A percentile compares a stretch with the other conserved stretches of the same genome.
phyloP scores from a whole-genome alignment of 2,888 invertebrate genomes.

The Encarsia formosa region DNA sequence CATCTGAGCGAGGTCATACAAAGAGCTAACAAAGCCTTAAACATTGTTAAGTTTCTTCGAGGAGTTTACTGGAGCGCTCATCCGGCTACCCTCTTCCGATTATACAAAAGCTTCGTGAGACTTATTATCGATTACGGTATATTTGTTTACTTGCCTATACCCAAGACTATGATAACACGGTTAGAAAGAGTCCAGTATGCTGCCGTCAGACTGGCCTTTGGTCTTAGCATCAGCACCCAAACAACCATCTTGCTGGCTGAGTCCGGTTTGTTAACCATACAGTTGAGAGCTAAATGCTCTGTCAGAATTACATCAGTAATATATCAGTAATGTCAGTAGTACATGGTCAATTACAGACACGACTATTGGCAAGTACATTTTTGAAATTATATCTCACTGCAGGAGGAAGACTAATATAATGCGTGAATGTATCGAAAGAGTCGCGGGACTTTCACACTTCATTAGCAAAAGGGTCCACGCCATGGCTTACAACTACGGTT shows the following conservation, averaged over 20 bases:
- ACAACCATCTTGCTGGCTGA: conserved; percentile 8
- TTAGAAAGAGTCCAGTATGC: conserved; percentile 12
- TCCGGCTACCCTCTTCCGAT: conserved; percentile 4
- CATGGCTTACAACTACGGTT: not conserved
- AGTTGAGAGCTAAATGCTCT: conserved; percentile 8
- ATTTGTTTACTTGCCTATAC: conserved; percentile 17
- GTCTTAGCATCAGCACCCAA: conserved; percentile 5
- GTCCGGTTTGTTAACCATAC: conserved; percentile 5
- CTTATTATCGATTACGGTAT: conserved; percentile 15
- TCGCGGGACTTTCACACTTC: not conserved
- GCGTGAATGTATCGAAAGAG: not conserved
- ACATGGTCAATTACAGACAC: not conserved
- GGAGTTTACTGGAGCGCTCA: conserved; percentile 17
- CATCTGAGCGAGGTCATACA: not conserved
- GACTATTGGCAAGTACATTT: not conserved
- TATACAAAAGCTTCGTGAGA: conserved; percentile 8
- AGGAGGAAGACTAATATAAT: not conserved
- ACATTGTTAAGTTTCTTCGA: conserved; percentile 22
- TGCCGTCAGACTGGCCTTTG: conserved; percentile 1
- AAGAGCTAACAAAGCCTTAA: conserved; percentile 6
- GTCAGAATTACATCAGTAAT: not conserved
- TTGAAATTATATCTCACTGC: not conserved
- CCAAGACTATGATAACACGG: conserved; percentile 2
- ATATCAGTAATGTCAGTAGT: not conserved
- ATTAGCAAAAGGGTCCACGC: not conserved